Conservation (phyloP, 2,113 vertebrate species). For the Pristiophorus japonicus region DNA sequence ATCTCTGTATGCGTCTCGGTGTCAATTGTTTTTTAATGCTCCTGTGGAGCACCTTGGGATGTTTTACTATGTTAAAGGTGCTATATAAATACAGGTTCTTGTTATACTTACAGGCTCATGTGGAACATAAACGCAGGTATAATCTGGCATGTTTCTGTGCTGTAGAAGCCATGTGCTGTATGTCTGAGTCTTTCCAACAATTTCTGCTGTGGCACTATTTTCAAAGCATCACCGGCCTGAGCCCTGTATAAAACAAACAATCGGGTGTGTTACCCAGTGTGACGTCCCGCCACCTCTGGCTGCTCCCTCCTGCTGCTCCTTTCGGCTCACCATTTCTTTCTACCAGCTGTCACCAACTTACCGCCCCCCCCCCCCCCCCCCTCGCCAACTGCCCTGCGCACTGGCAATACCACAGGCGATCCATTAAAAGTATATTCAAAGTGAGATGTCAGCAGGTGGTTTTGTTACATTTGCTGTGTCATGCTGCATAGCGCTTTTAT, state of each 20-base stretch:
- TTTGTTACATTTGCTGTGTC: not conserved
- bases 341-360: not conserved
- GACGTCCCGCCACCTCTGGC: not conserved
- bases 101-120: too few relatives aligned
- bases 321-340: too few relatives aligned
- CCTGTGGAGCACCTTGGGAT: too few relatives aligned
- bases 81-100: too few relatives aligned
- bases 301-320: not conserved
- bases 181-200: not conserved
- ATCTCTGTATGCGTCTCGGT: too few relatives aligned
- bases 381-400: not conserved
- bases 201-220: not conserved
- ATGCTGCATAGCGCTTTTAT: not conserved
- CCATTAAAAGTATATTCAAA: not conserved
- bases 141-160: too few relatives aligned
- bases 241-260: not conserved
- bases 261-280: not conserved
- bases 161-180: too few relatives aligned
- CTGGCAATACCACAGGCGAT: not conserved
- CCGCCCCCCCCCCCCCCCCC: not conserved
- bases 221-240: not conserved
- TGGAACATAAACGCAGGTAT: too few relatives aligned
- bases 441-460: not conserved
- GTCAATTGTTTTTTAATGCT: too few relatives aligned
- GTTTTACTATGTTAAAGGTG: too few relatives aligned